Conservation (phyloP, 2,888 invertebrate genomes). For the Philonicus albiceps region DNA sequence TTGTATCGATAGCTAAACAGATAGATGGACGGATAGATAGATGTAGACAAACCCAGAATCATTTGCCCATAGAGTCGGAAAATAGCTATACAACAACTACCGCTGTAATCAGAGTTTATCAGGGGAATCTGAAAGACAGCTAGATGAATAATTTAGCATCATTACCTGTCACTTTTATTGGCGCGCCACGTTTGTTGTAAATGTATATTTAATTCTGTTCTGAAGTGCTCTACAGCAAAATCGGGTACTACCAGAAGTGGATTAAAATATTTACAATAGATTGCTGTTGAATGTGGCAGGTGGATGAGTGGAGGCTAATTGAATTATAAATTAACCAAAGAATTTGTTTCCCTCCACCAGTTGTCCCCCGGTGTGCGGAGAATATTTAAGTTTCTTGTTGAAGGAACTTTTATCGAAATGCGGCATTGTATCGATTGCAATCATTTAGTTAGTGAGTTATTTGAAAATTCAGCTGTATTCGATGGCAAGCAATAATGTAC, state of each 20-base stretch:
- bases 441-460: background rate
- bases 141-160: slow-evolving; percentile 34
- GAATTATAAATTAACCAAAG: slow-evolving; percentile 33
- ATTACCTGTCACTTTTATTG: slow-evolving; percentile 35
- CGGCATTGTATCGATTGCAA: background rate
- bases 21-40: background rate
- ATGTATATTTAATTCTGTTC: slow-evolving; percentile 20
- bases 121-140: slow-evolving; percentile 28
- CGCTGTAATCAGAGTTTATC: slow-evolving; percentile 28
- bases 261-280: slow-evolving; percentile 31
- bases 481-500: background rate
- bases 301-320: slow-evolving; percentile 21
- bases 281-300: slow-evolving; percentile 16
- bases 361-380: background rate
- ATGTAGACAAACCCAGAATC: background rate
- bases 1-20: background rate
- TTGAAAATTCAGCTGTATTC: background rate
- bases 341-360: background rate
- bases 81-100: background rate
- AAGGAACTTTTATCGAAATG: background rate
- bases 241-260: slow-evolving; percentile 11
- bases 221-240: background rate
- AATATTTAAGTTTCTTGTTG: background rate
- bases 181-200: slow-evolving; percentile 13
- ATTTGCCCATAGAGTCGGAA: background rate